These are phyloP conservation scores for Penaeus chinensis DNA, from an alignment of 1,140 invertebrate species.

Conservation along the genomic window DNA sequence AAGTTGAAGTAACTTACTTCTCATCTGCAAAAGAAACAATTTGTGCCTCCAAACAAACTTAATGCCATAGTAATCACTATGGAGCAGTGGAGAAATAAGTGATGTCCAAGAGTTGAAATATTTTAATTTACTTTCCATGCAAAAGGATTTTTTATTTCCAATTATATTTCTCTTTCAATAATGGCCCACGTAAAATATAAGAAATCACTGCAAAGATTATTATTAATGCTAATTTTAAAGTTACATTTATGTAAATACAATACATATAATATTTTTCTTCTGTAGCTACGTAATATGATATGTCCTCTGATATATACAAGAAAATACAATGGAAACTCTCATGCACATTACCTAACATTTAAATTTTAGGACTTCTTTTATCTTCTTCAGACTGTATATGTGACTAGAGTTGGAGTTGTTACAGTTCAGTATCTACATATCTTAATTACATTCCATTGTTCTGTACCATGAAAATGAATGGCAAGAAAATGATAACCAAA, in stretches of 20 bases:
- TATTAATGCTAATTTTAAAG: conserved; percentile 5
- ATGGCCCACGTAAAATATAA: conserved; percentile 5
- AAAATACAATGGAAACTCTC: neutral
- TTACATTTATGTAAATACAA: neutral
- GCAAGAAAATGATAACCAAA: conserved; percentile 8
- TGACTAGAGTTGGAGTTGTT: conserved; percentile 53
- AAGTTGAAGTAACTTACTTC: no score
- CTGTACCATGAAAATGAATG: conserved; percentile 20
- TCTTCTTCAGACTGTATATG: conserved; percentile 27
- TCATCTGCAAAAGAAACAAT: no score
- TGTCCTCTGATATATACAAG: conserved; percentile 37
- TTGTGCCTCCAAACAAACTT: conserved; percentile 42
- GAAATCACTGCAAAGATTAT: neutral
- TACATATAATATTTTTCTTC: conserved; percentile 14
- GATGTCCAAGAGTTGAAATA: neutral
- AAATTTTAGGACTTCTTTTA: conserved; percentile 34
- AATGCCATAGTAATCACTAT: conserved; percentile 51
- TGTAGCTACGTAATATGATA: conserved; percentile 23
- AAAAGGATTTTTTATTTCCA: no score
- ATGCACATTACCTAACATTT: conserved; percentile 25
- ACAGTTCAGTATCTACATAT: neutral
- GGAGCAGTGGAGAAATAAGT: conserved; percentile 55
- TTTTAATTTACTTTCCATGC: neutral
- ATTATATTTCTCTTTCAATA: neutral
- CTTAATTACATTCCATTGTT: no score